These are phyloP conservation scores for Cerastis leucographa DNA, from an alignment of 2,888 invertebrate species.

Conservation along the genomic window DNA sequence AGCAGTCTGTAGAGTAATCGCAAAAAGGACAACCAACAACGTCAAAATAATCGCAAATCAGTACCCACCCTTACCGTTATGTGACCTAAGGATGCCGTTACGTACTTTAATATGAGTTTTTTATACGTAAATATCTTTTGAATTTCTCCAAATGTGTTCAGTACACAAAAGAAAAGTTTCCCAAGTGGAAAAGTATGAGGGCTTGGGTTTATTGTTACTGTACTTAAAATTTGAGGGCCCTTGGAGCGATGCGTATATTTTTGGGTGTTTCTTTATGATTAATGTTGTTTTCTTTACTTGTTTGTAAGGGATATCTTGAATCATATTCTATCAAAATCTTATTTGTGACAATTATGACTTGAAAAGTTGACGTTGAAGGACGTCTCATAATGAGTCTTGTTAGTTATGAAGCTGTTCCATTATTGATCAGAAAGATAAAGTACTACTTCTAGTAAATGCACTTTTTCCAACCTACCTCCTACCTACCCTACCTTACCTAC, in stretches of 20 bases:
- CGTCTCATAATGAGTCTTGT: no score
- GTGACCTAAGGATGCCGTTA: slow-evolving; percentile 58
- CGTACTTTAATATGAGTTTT: slow-evolving; percentile 68
- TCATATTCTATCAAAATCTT: slow-evolving; percentile 7
- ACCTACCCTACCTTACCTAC: no score
- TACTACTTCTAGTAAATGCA: no score
- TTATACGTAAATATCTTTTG: slow-evolving; percentile 70
- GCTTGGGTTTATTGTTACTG: slow-evolving; percentile 40
- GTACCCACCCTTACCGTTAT: slow-evolving; percentile 43
- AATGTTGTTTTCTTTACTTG: slow-evolving; percentile 32
- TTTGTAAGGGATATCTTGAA: slow-evolving; percentile 25
- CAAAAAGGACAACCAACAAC: neutral
- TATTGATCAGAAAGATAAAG: no score
- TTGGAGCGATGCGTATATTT: slow-evolving; percentile 25
- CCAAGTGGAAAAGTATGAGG: slow-evolving; percentile 65
- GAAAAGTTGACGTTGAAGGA: neutral
- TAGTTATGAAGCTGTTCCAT: no score
- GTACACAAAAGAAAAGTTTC: slow-evolving; percentile 66
- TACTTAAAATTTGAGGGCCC: slow-evolving; percentile 55
- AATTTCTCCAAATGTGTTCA: slow-evolving; percentile 64
- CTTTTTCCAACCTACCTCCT: no score
- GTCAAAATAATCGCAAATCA: slow-evolving; percentile 36
- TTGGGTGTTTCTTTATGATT: slow-evolving; percentile 20
- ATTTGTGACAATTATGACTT: neutral
- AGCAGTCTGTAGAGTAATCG: no score